Percentiles rank a stretch among this genome's conserved stretches.
Conservation (phyloP, 2,113 vertebrate genomes). For the Apteryx mantelli region DNA sequence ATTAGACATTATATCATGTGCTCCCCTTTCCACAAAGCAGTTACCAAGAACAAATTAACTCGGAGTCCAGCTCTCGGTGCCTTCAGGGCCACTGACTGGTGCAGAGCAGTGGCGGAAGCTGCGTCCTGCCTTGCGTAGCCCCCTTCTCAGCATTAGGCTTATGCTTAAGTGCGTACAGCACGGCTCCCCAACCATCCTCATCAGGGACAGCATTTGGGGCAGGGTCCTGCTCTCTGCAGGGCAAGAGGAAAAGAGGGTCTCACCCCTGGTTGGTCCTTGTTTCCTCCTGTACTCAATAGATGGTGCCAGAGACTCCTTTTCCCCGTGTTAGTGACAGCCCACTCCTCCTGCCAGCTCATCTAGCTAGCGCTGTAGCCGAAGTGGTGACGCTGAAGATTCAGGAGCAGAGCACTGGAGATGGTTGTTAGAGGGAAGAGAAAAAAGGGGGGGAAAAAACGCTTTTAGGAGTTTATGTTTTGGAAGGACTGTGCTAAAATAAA, state of each 20-base stretch:
- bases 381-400: not conserved
- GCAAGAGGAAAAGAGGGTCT: not conserved
- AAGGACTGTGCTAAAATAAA: not conserved
- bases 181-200: not conserved
- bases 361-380: not conserved
- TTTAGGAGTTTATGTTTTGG: not conserved
- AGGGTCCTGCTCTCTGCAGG: not conserved
- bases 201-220: not conserved
- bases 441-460: not conserved
- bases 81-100: not conserved
- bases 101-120: not conserved
- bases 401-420: not conserved
- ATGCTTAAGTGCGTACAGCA: not conserved
- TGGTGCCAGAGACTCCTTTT: conserved; percentile 71
- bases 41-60: not conserved
- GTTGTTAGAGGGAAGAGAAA: not conserved
- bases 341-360: not conserved
- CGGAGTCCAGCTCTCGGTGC: not conserved
- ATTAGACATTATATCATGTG: not conserved
- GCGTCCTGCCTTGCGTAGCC: not conserved
- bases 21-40: not conserved
- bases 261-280: not conserved
- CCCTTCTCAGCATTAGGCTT: not conserved
- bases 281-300: conserved; percentile 59
- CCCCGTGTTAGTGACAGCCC: not conserved